phyloP scores from a whole-genome alignment of 2,113 vertebrate species.

The Onychostruthus taczanowskii region DNA sequence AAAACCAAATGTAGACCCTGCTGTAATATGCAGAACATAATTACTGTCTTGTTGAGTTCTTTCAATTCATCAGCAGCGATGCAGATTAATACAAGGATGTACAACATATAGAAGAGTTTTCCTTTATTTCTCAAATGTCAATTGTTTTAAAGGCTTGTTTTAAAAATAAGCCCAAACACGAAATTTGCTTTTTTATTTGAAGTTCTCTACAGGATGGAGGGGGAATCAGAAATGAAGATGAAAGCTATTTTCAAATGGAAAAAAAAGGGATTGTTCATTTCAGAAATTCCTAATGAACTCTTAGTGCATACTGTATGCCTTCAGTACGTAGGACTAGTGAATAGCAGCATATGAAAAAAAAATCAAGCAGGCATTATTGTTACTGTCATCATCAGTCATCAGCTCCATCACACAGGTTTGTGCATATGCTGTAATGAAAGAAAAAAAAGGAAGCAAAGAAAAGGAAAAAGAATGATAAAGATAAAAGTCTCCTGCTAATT shows the following conservation, averaged over 20 bases:
- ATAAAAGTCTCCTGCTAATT: not conserved
- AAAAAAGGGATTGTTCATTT: not conserved
- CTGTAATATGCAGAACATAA: not conserved
- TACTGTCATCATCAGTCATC: slow-evolving; percentile 43
- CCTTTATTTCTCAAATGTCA: not conserved
- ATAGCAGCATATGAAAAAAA: slow-evolving; percentile 25
- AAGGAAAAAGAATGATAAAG: not conserved
- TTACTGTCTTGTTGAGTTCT: not conserved
- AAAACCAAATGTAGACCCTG: not conserved
- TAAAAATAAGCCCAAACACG: not conserved
- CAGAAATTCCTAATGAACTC: slow-evolving; percentile 22
- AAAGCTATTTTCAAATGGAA: not conserved
- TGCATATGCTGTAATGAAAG: not conserved
- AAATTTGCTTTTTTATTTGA: not conserved
- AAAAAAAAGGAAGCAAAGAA: not conserved
- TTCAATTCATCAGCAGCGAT: not conserved
- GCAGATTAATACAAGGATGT: not conserved
- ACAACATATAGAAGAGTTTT: not conserved
- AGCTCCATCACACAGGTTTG: slow-evolving; percentile 23
- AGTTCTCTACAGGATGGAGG: not conserved
- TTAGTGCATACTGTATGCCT: not conserved
- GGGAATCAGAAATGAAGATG: not conserved
- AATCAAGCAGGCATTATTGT: slow-evolving; percentile 41
- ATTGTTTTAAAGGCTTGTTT: not conserved
- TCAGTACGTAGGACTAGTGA: not conserved